Conservation (phyloP, 2,113 vertebrate species). For the human (Homo sapiens) region DNA sequence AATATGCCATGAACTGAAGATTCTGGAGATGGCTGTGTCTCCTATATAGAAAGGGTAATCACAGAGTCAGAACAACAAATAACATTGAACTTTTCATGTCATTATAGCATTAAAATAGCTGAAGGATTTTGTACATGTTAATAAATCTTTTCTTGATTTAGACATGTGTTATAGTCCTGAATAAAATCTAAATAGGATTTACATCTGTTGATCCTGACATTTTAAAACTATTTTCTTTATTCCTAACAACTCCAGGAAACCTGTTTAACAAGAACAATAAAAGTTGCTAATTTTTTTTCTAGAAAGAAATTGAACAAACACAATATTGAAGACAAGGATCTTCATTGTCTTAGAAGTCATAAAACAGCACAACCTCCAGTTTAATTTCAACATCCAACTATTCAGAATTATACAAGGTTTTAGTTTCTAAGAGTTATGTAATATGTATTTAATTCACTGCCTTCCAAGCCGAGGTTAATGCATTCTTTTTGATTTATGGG, state of each 20-base stretch:
- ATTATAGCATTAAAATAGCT: neutral
- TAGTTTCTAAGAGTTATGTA: neutral
- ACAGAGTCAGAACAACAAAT: neutral
- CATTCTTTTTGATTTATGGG: neutral
- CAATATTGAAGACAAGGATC: neutral
- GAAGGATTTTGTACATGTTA: neutral
- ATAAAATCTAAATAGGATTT: slow-evolving; percentile 34
- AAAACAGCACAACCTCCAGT: neutral
- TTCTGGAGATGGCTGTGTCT: neutral
- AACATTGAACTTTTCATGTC: neutral
- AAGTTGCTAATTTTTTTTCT: neutral
- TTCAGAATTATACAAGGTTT: neutral
- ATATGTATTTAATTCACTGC: neutral
- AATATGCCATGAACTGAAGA: neutral
- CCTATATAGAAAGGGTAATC: neutral
- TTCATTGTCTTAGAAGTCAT: neutral
- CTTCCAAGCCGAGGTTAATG: neutral
- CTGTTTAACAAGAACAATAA: neutral
- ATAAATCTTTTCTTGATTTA: neutral
- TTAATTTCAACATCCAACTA: neutral
- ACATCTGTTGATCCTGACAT: neutral
- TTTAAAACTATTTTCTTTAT: slow-evolving; percentile 23
- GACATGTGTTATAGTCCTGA: neutral
- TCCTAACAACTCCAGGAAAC: neutral
- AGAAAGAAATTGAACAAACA: slow-evolving; percentile 9